Evolutionary conservation across 2,797 vertebrate species (phyloP).

Genomic region (Cynodonichthys magdalenae): DNA sequence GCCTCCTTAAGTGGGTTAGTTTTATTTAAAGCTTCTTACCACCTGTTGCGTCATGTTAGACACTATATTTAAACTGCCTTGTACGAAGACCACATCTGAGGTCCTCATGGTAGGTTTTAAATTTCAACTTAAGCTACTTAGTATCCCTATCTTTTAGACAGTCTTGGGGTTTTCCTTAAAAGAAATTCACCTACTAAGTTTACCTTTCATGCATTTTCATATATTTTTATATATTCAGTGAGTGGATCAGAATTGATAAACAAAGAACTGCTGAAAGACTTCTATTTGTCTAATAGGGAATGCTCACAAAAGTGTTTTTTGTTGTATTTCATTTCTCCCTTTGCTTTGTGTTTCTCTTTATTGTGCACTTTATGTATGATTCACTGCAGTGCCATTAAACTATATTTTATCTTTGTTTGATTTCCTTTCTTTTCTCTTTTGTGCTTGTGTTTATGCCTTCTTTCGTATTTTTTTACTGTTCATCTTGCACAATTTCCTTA

Average conservation of each 20-base stretch:
- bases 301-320: constrained; percentile 61
- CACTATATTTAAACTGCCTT: constrained; percentile 72
- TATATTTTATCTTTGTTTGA: constrained; percentile 81
- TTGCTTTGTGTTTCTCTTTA: constrained; percentile 83
- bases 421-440: constrained; percentile 69
- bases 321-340: constrained; percentile 63
- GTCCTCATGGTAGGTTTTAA: constrained; percentile 57
- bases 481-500: constrained; percentile 18
- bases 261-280: constrained; percentile 27
- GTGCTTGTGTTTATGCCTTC: constrained; percentile 59
- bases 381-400: constrained; percentile 91
- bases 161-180: background rate
- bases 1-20: constrained; percentile 48
- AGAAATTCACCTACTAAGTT: background rate
- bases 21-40: constrained; percentile 72
- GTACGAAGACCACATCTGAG: constrained; percentile 47
- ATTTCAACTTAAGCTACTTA: constrained; percentile 61
- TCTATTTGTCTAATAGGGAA: constrained; percentile 32
- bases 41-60: constrained; percentile 78
- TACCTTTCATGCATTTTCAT: background rate
- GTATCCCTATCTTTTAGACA: constrained; percentile 28
- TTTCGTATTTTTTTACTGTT: constrained; percentile 36
- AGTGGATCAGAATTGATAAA: constrained; percentile 26
- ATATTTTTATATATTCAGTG: background rate
- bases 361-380: constrained; percentile 85